Percentiles rank a stretch among this genome's conserved stretches.
phyloP scores from a whole-genome alignment of 2,888 invertebrate genomes.

The Thymelicus sylvestris region DNA sequence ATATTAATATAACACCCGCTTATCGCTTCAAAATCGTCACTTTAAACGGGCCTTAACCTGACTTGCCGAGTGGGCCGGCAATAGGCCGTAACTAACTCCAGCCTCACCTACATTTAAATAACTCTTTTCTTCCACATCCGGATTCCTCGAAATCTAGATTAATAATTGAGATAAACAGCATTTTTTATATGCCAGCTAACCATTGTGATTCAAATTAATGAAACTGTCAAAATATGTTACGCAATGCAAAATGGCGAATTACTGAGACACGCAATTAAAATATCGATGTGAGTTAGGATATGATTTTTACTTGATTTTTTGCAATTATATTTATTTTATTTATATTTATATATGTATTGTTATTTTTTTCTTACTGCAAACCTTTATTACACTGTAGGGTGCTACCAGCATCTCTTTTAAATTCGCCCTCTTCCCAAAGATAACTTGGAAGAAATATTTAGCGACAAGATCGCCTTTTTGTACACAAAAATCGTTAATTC shows the following conservation, averaged over 20 bases:
- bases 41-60: constrained; percentile 10
- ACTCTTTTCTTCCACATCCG: constrained; percentile 7
- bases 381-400: no score
- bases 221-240: constrained; percentile 11
- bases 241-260: constrained; percentile 7
- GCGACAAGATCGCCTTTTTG: no score
- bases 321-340: no score
- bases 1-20: not conserved
- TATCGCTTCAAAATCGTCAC: constrained; percentile 4
- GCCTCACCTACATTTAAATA: constrained; percentile 26
- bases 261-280: constrained; percentile 14
- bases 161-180: constrained; percentile 25
- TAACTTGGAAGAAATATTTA: no score
- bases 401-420: no score
- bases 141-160: constrained; percentile 32
- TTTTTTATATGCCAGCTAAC: constrained; percentile 4
- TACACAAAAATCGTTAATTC: no score
- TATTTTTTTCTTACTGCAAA: no score
- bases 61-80: constrained; percentile 2
- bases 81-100: constrained; percentile 13
- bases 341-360: no score
- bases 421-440: no score
- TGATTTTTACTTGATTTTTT: no score
- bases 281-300: not conserved
- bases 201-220: constrained; percentile 16